Evolutionary conservation across 2,888 invertebrate species (phyloP), one percentile per base, ranked within the genome.

Genomic region (Catocala sponsa): DNA sequence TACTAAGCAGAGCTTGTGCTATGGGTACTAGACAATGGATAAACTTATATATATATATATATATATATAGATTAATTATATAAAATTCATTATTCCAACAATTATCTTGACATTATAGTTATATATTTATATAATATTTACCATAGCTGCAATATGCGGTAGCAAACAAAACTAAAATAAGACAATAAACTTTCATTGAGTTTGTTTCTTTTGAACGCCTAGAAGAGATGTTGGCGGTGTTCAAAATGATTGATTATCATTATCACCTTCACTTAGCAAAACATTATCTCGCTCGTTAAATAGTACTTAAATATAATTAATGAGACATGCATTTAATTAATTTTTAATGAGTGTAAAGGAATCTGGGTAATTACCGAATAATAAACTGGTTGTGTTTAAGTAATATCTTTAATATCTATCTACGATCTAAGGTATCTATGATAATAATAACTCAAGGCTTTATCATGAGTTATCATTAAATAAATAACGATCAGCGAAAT

Each of bases 121-220:
- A 43, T 25, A 33, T 42, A 41, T 25, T 11, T 11, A 5, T 38
- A 12, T 32, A 25, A 63, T 65, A 75, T 58, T 78, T 76, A 76
- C 76, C 76, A 69, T 63, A 1, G 38, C 48, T 46, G 57, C 52
- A 52, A 57, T 38, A 54, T 33, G 35, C 43, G 44, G 33, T 48
- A 11, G 46, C 33, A 33, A 65, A 52, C 46, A 72, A 25, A 53
- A 68, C 41, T 50, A 56, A 54, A 54, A 63, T 52, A 51, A 60
- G 25, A 35, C 70, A 55, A 59, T 55, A 63, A 55, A 72, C 51
- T 13, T 55, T 63, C 65, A 50, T 70, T 13, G 33, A 55, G 12
- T 48, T 43, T 55, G 59, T 59, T 61, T 52, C 44, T 62, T 42
- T 65, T 48, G 35, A 65, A 67, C 54, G 47, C 75, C 77, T 77